Evolutionary conservation across 2,888 invertebrate genomes (phyloP).

Genomic region (Epicampocera succincta): DNA sequence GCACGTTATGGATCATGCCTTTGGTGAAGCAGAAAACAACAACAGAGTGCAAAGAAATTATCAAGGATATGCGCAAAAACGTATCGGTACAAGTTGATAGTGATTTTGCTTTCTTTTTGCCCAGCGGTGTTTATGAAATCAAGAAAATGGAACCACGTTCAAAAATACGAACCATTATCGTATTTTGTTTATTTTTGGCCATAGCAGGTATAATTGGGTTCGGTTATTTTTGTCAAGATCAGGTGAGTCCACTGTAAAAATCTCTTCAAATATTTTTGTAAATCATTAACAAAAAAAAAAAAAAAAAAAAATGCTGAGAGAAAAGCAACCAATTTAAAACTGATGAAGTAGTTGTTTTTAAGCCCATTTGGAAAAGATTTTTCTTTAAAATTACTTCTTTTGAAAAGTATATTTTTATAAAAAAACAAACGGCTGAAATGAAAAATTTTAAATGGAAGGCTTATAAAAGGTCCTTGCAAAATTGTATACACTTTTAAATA

Average conservation of each 20-base stretch:
- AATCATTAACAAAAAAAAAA: too few relatives aligned
- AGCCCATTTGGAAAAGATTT: too few relatives aligned
- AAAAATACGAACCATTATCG: conserved; percentile 89
- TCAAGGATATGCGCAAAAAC: conserved; percentile 86
- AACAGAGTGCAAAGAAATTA: conserved; percentile 53
- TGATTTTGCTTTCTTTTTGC: conserved; percentile 90
- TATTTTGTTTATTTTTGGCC: conserved; percentile 91
- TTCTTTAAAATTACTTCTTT: too few relatives aligned
- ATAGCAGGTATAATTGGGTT: conserved; percentile 93
- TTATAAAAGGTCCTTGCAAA: too few relatives aligned
- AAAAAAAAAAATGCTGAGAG: too few relatives aligned
- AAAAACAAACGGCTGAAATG: too few relatives aligned
- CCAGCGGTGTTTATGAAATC: conserved; percentile 90
- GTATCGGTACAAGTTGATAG: conserved; percentile 92
- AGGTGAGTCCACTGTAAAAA: conserved; percentile 83
- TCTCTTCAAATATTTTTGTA: neutral
- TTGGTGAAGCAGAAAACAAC: conserved; percentile 49
- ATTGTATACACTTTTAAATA: too few relatives aligned
- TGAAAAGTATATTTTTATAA: too few relatives aligned
- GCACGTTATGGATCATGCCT: conserved; percentile 66
- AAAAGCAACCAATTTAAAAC: too few relatives aligned
- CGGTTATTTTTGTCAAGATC: conserved; percentile 94
- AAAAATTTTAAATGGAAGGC: too few relatives aligned
- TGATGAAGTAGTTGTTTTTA: too few relatives aligned
- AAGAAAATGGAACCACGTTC: conserved; percentile 93